Evolutionary conservation across 53 echinoderm and acorn worm genomes (phyloP).

Genomic region (Mesocentrotus franciscanus): DNA sequence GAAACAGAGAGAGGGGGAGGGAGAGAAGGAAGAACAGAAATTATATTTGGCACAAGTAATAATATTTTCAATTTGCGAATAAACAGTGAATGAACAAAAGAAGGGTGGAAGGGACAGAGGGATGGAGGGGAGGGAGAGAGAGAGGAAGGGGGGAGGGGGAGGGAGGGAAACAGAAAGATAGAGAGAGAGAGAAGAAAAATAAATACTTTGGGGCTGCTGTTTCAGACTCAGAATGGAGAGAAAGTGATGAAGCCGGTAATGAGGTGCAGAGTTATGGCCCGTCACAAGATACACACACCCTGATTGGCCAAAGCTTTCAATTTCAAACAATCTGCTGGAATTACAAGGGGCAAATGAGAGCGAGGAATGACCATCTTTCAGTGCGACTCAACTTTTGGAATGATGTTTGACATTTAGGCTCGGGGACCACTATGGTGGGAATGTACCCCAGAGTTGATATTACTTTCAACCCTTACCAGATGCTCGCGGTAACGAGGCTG

Average conservation of each 20-base stretch:
- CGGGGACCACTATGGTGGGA: constrained; percentile 2
- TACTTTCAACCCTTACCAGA: constrained; percentile 45
- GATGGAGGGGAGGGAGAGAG: too few species aligned
- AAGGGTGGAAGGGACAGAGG: not conserved
- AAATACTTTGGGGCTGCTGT: not conserved
- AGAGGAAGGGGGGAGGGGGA: not conserved
- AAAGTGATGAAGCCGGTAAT: constrained; percentile 44
- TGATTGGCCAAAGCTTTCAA: constrained; percentile 55
- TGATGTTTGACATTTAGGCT: constrained; percentile 3
- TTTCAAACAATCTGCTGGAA: constrained; percentile 37
- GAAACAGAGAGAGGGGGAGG: too few species aligned
- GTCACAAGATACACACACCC: constrained; percentile 28
- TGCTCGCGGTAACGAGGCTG: constrained; percentile 8
- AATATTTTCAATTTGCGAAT: not conserved
- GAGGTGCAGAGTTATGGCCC: constrained; percentile 36
- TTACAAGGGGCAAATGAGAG: constrained; percentile 12
- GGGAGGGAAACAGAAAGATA: not conserved
- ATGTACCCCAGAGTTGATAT: constrained; percentile 10
- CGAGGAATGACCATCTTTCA: not conserved
- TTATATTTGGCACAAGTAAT: not conserved
- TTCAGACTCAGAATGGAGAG: not conserved
- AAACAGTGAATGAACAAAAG: too few species aligned
- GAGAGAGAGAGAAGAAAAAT: not conserved
- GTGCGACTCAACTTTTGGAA: constrained; percentile 3
- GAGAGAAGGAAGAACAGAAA: not conserved